phyloP scores from a whole-genome alignment of 1,140 invertebrate species.

The Drosophila seguyi region DNA sequence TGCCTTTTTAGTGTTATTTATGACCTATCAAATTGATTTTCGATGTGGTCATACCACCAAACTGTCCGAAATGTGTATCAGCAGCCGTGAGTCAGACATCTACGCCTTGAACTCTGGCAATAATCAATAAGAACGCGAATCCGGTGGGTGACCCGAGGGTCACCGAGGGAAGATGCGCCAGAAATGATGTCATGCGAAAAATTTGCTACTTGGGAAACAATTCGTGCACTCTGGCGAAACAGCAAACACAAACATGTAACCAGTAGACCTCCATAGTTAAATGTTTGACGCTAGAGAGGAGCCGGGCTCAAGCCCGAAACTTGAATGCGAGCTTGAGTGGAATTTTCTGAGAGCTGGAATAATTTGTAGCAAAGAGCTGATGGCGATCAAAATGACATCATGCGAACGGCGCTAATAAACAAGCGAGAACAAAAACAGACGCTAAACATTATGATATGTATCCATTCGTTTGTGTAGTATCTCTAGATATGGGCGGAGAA shows the following conservation, averaged over 20 bases:
- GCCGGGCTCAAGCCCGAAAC: constrained; percentile 14
- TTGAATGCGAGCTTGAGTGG: constrained; percentile 33
- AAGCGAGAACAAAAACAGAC: constrained; percentile 58
- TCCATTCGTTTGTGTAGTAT: constrained; percentile 9
- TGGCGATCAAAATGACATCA: constrained; percentile 67
- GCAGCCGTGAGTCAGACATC: constrained; percentile 45
- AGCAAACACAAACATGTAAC: constrained; percentile 3
- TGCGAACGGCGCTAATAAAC: constrained; percentile 50
- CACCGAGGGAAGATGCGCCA: constrained; percentile 38
- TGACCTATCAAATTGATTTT: constrained; percentile 41
- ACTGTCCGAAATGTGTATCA: constrained; percentile 36
- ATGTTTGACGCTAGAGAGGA: constrained; percentile 30
- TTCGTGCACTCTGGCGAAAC: constrained; percentile 16
- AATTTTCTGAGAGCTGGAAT: constrained; percentile 3
- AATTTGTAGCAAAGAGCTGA: constrained; percentile 21
- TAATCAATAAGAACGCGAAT: constrained; percentile 62
- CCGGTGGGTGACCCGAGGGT: constrained; percentile 46
- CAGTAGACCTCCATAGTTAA: constrained; percentile 6
- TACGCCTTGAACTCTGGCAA: constrained; percentile 62
- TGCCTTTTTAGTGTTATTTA: constrained; percentile 25
- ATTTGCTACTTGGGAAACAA: constrained; percentile 27
- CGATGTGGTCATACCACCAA: constrained; percentile 14
- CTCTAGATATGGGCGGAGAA: constrained; percentile 5
- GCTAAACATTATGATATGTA: constrained; percentile 44
- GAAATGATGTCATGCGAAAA: constrained; percentile 64